phyloP scores from a whole-genome alignment of 2,113 vertebrate species.

The Alces alces region DNA sequence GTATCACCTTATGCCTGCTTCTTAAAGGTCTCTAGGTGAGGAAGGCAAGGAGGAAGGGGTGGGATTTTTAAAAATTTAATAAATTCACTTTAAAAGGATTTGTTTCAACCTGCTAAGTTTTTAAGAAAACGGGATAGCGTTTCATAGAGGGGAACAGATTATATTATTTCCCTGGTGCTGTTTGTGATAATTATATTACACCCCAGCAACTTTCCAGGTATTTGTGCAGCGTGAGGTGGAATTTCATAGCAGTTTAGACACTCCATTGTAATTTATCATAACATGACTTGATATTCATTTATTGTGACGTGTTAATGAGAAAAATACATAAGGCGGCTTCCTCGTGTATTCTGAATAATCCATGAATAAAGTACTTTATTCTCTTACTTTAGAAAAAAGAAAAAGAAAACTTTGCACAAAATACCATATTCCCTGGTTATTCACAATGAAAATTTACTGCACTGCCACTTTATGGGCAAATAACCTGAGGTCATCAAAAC shows the following conservation, averaged over 20 bases:
- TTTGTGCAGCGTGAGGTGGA: background rate
- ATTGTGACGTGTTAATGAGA: slow-evolving; percentile 38
- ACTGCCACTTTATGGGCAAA: slow-evolving; percentile 4
- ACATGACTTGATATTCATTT: slow-evolving; percentile 68
- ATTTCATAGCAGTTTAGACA: slow-evolving; percentile 54
- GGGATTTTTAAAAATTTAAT: slow-evolving; percentile 3
- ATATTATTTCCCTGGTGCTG: slow-evolving; percentile 65
- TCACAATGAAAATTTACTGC: background rate
- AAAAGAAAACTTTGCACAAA: background rate
- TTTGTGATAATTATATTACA: slow-evolving; percentile 71
- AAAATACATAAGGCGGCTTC: slow-evolving; percentile 53
- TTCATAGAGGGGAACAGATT: slow-evolving; percentile 67
- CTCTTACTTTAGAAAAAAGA: background rate
- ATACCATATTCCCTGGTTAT: background rate
- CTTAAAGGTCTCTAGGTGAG: slow-evolving; percentile 3
- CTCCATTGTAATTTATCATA: slow-evolving; percentile 51
- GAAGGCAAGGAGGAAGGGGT: background rate
- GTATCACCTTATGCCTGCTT: background rate
- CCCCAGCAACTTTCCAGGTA: slow-evolving; percentile 53
- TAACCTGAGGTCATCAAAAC: slow-evolving; percentile 1
- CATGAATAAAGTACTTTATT: background rate
- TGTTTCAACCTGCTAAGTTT: slow-evolving; percentile 58
- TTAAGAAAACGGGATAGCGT: slow-evolving; percentile 47
- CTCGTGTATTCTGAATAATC: background rate
- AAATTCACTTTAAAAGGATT: slow-evolving; percentile 55